These are phyloP conservation scores for Aviceda subcristata DNA, from an alignment of 2,113 vertebrate genomes.

Conservation along the genomic window DNA sequence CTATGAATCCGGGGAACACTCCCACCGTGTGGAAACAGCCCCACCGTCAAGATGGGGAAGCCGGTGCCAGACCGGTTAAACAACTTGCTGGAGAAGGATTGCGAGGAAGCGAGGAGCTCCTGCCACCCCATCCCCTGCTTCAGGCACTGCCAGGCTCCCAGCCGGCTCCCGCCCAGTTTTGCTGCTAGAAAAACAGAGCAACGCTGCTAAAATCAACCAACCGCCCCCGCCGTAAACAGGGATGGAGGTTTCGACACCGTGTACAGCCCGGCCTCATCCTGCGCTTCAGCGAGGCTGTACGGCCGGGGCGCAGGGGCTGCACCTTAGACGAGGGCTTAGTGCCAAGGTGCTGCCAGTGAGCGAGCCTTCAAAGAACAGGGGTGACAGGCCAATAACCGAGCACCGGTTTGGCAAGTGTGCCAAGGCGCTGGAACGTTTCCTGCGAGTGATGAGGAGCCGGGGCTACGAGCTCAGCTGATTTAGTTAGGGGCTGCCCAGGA, in stretches of 20 bases:
- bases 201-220: background rate
- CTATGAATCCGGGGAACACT: slow-evolving; percentile 12
- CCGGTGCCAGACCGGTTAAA: slow-evolving; percentile 15
- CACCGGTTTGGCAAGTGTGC: background rate
- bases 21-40: slow-evolving; percentile 36
- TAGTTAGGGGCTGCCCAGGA: background rate
- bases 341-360: background rate
- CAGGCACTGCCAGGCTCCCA: slow-evolving; percentile 22
- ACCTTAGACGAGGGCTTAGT: background rate
- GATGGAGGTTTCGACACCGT: background rate
- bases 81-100: slow-evolving; percentile 7
- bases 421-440: background rate
- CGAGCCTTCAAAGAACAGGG: background rate
- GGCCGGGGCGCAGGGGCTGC: background rate
- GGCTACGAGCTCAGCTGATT: background rate
- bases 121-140: slow-evolving; percentile 5
- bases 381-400: background rate
- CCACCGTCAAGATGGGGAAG: background rate
- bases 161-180: slow-evolving; percentile 6
- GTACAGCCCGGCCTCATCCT: background rate
- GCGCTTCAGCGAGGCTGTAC: background rate
- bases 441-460: background rate
- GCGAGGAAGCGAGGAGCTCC: background rate
- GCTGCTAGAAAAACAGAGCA: background rate
- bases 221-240: background rate